Base-by-base conservation (phyloP, 2,797 vertebrate species). In the Scolopax bukidnonensis region DNA sequence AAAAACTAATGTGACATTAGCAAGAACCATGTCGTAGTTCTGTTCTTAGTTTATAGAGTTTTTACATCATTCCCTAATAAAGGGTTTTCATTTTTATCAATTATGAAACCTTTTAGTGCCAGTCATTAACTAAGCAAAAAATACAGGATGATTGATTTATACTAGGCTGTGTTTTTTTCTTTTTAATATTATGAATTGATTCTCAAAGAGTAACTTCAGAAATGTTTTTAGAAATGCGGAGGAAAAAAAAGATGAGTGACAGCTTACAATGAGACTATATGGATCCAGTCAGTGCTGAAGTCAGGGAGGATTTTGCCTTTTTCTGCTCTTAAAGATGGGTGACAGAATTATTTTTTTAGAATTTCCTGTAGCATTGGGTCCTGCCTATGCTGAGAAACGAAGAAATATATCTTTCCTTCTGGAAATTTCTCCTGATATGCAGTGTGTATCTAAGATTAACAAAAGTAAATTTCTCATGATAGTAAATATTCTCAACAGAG, bases 31-130 rank as follows among this genome's bases (percentile, higher is more conserved):
- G 19, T 67, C 51, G 17, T 45, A 63, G 5, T 40, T 68, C 59
- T 95, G 13, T 79, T 90, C 73, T 75, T 84, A 95, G 79, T 88
- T 96, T 86, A 91, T 71, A 70, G 75, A 19, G 10, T 48, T 96
- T 96, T 92, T 92, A 73, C 25, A 83, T 80, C 64, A 51, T 45
- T 51, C 48, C 41, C 40, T 86, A 91, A 83, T 64, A 71, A 96
- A 93, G 47, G 32, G 65, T 77, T 95, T 76, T 70, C 28, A 59
- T 56, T 95, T 93, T 84, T 50, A 91, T 53, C 67, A 83, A 81
- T 96, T 93, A 87, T 28, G 47, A 90, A 95, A 36, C 65, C 63
- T 95, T 95, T 96, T 76, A 84, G 45, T 90, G 79, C 96, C 93
- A 95, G 48, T 85, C 64, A 73, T 96, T 93, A 92, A 27, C 68